Percentiles rank a stretch among this genome's conserved stretches.
These are phyloP conservation scores for Dusona sp. DNA, from an alignment of 2,888 invertebrate genomes.

Conservation along the genomic window DNA sequence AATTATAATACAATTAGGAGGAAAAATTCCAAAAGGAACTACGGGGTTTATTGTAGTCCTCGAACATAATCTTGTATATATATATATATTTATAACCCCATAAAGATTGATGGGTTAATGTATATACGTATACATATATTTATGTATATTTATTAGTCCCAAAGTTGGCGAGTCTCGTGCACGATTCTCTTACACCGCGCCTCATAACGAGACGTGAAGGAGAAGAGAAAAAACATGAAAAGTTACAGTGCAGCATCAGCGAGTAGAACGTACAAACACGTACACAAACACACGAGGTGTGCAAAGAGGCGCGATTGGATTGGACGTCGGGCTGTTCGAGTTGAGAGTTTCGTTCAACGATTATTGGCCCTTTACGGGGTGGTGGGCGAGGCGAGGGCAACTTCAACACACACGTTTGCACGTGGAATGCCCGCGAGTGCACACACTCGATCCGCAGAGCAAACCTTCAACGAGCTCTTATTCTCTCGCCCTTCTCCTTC, in stretches of 20 bases:
- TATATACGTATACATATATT: background rate
- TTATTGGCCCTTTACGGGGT: constrained; percentile 77
- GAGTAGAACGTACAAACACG: background rate
- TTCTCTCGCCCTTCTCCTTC: constrained; percentile 48
- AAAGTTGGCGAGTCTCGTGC: constrained; percentile 10
- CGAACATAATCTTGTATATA: constrained; percentile 4
- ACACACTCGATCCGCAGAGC: constrained; percentile 38
- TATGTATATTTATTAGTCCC: background rate
- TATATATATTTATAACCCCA: background rate
- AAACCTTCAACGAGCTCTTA: constrained; percentile 53
- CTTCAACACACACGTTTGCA: constrained; percentile 52
- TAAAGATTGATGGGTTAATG: constrained; percentile 8
- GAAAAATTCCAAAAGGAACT: constrained; percentile 36
- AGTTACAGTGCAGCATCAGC: constrained; percentile 37
- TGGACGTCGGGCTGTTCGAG: constrained; percentile 72
- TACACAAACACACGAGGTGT: constrained; percentile 6
- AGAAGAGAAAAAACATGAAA: background rate
- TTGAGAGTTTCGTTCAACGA: constrained; percentile 74
- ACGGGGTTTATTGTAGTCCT: background rate
- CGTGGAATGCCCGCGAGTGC: constrained; percentile 21
- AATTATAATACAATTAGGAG: constrained; percentile 64
- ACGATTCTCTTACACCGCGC: background rate
- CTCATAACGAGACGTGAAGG: constrained; percentile 10
- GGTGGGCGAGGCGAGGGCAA: constrained; percentile 77
- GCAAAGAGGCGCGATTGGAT: constrained; percentile 71